These are phyloP conservation scores for Protaetia brevitarsis DNA, from an alignment of 1,140 invertebrate species.

Conservation along the genomic window DNA sequence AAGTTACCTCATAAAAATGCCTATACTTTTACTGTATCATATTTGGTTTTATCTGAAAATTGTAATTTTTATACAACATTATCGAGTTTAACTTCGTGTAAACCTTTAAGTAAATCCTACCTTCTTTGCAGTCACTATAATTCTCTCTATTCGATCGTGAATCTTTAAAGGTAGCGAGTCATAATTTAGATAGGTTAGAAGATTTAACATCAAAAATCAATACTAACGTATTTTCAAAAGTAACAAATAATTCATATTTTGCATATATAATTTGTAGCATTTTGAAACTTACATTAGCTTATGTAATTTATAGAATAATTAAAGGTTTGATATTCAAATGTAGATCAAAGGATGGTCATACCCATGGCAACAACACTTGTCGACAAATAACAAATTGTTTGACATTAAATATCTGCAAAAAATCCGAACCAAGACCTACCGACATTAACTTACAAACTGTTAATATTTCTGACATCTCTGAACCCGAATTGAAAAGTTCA, in stretches of 20 bases:
- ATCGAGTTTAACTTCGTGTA: slow-evolving; percentile 23
- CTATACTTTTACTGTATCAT: neutral
- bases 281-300: neutral
- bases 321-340: neutral
- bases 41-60: neutral
- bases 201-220: no score
- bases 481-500: neutral
- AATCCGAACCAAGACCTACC: no score
- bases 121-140: neutral
- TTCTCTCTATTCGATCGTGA: neutral
- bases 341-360: neutral
- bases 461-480: neutral
- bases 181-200: neutral
- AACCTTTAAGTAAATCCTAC: neutral
- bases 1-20: neutral
- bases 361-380: neutral
- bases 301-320: neutral
- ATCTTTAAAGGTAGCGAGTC: neutral
- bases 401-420: neutral
- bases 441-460: no score
- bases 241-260: neutral
- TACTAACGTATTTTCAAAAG: no score
- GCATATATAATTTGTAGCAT: no score
- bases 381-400: neutral
- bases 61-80: neutral